These are phyloP conservation scores for Xanthia icteritia DNA, from an alignment of 2,888 invertebrate genomes.

Conservation along the genomic window DNA sequence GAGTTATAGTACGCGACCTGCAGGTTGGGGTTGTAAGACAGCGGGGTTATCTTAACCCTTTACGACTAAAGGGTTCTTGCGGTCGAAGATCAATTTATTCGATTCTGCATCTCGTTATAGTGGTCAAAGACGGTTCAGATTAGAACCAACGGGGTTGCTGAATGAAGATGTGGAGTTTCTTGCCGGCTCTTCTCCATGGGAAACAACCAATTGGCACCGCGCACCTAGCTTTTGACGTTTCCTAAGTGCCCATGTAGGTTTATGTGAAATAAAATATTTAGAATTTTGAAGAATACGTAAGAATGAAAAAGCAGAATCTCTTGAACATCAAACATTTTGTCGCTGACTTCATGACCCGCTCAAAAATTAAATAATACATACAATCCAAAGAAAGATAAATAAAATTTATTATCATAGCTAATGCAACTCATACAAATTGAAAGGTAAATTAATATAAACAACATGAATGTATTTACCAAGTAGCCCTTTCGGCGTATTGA, in stretches of 20 bases:
- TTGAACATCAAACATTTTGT: not conserved
- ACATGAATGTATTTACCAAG: not conserved
- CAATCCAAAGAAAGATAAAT: not conserved
- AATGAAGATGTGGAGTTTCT: too few species aligned
- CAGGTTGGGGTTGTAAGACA: conserved; percentile 26
- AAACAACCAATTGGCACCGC: too few species aligned
- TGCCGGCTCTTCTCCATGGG: too few species aligned
- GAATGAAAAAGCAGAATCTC: not conserved
- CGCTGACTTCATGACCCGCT: not conserved
- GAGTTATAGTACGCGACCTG: conserved; percentile 51
- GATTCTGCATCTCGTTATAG: not conserved
- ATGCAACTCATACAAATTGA: not conserved
- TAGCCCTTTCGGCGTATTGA: not conserved
- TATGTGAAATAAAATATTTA: too few species aligned
- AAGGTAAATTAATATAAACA: conserved; percentile 4
- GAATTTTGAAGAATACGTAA: too few species aligned
- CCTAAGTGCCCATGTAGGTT: too few species aligned
- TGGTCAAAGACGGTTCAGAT: conserved; percentile 18
- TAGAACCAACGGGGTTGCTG: not conserved
- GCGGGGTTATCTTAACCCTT: conserved; percentile 31
- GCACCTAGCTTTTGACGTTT: too few species aligned
- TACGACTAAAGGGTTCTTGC: conserved; percentile 19
- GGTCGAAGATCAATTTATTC: conserved; percentile 27
- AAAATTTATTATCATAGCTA: not conserved
- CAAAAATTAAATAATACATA: conserved; percentile 8